phyloP scores from a whole-genome alignment of 2,797 vertebrate genomes.

The Scleropages formosus region DNA sequence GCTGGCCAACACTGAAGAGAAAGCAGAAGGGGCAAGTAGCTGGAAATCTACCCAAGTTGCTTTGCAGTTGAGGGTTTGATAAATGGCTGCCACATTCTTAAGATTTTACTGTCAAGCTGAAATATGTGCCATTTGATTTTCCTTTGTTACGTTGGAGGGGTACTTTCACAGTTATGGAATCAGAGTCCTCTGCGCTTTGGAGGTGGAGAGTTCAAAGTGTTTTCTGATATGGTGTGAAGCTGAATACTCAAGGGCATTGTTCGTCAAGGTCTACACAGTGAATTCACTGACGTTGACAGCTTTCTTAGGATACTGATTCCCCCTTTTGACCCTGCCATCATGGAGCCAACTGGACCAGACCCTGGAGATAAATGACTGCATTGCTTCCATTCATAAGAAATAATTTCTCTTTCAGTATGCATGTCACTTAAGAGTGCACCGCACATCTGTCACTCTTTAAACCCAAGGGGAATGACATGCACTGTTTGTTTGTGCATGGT shows the following conservation, averaged over 20 bases:
- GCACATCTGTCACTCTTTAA: not conserved
- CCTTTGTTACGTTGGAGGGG: too few relatives aligned
- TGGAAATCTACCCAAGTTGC: conserved; percentile 12
- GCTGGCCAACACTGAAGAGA: conserved; percentile 89
- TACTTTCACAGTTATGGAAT: too few relatives aligned
- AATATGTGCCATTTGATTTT: too few relatives aligned
- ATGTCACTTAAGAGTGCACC: not conserved
- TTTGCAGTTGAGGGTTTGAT: too few relatives aligned
- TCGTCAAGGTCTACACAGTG: not conserved
- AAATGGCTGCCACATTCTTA: too few relatives aligned
- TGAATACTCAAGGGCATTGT: not conserved
- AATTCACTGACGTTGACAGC: not conserved
- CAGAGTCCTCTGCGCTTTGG: not conserved
- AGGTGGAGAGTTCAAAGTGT: not conserved
- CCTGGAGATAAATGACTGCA: not conserved
- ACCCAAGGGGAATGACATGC: not conserved
- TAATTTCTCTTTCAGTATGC: too few relatives aligned
- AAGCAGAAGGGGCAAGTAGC: conserved; percentile 88
- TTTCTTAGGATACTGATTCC: not conserved
- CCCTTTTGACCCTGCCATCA: not conserved
- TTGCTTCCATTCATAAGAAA: too few relatives aligned
- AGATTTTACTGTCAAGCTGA: too few relatives aligned
- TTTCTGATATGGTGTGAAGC: too few relatives aligned
- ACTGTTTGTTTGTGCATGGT: not conserved
- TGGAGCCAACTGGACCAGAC: not conserved